A percentile compares a stretch with the other conserved stretches of the same genome.
Evolutionary conservation across 2,888 invertebrate species (phyloP).

Genomic region (Andricus curvator): DNA sequence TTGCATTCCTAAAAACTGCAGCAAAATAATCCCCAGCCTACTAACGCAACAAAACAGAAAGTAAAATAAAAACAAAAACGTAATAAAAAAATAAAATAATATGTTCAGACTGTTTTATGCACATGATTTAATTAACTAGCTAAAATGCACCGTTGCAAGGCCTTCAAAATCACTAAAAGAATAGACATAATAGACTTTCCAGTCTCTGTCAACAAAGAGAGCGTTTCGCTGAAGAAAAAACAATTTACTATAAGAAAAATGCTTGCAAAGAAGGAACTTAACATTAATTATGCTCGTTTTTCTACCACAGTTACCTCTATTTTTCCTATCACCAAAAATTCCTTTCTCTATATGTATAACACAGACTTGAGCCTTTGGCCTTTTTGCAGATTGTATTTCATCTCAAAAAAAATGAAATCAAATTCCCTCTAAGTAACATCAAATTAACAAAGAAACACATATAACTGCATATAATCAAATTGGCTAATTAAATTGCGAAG

Average conservation of each 20-base stretch:
- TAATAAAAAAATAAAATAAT: background rate
- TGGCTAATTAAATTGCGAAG: background rate
- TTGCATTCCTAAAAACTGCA: background rate
- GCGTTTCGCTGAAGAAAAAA: no score
- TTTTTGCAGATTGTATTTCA: slow-evolving; percentile 8
- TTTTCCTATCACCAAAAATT: background rate
- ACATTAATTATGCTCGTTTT: background rate
- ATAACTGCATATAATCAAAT: background rate
- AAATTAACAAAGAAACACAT: background rate
- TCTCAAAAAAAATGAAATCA: slow-evolving; percentile 14
- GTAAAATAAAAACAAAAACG: slow-evolving; percentile 1
- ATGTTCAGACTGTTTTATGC: background rate
- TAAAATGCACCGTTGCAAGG: background rate
- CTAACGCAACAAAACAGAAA: background rate
- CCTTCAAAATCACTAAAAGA: background rate
- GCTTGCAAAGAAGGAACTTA: background rate
- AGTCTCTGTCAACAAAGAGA: no score
- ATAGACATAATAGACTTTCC: background rate
- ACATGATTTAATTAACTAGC: background rate
- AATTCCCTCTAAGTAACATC: background rate
- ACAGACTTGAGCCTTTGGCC: background rate
- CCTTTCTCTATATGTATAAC: background rate
- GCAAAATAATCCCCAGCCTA: background rate
- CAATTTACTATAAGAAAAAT: no score
- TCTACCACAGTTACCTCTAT: background rate